Conservation (phyloP, 2,113 vertebrate species). For the Shinisaurus crocodilurus region DNA sequence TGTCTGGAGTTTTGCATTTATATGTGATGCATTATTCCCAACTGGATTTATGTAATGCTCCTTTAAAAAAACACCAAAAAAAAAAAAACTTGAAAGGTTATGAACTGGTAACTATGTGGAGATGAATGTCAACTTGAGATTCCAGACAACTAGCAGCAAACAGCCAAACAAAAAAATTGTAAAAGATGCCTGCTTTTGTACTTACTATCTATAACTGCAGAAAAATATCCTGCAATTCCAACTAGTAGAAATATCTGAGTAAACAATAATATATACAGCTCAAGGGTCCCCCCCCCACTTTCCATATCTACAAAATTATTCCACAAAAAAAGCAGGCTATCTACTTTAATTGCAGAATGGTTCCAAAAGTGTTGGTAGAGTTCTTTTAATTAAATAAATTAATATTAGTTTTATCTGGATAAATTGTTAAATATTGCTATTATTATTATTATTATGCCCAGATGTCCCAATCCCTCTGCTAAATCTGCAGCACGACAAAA, state of each 20-base stretch:
- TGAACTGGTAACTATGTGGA: slow-evolving; percentile 71
- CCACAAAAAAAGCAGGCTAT: slow-evolving; percentile 71
- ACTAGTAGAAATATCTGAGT: slow-evolving; percentile 74
- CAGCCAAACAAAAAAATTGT: slow-evolving; percentile 68
- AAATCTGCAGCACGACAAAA: slow-evolving; percentile 55
- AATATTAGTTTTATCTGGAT: slow-evolving; percentile 94
- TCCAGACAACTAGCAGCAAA: slow-evolving; percentile 95
- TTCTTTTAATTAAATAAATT: slow-evolving; percentile 95
- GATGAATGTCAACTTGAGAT: slow-evolving; percentile 75
- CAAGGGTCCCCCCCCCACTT: slow-evolving; percentile 74
- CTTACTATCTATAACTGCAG: slow-evolving; percentile 67
- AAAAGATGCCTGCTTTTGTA: slow-evolving; percentile 73
- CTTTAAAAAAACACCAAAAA: slow-evolving; percentile 61
- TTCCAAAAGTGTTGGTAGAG: slow-evolving; percentile 82
- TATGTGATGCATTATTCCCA: slow-evolving; percentile 65
- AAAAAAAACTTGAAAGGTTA: slow-evolving; percentile 53
- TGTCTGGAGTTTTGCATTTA: slow-evolving; percentile 79
- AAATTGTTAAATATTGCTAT: slow-evolving; percentile 94
- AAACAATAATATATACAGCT: slow-evolving; percentile 78
- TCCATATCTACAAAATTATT: slow-evolving; percentile 68
- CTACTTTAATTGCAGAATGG: slow-evolving; percentile 80
- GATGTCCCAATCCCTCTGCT: slow-evolving; percentile 70
- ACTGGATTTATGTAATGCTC: slow-evolving; percentile 66
- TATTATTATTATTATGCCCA: slow-evolving; percentile 71
- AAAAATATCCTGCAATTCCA: slow-evolving; percentile 69